Base-by-base conservation (phyloP, 2,888 invertebrate species). In the Calliphora vomitoria region DNA sequence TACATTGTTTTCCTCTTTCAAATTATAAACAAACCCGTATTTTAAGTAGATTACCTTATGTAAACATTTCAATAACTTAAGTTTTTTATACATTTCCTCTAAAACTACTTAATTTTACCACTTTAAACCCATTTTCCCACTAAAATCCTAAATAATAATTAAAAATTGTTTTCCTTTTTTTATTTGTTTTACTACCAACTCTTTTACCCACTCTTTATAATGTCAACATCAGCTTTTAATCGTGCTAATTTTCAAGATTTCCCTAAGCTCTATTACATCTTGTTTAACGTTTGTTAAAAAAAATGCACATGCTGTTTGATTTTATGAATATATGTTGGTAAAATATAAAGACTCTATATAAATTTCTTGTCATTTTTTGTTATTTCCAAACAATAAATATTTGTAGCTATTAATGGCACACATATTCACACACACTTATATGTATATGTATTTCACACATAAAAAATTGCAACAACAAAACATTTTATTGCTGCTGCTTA, bases 171-270 rank as follows among this genome's bases (percentile, higher is more conserved):
- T 69, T 13, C n/a, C 38, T 38, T 53, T 71, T 50, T 38, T 53
- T 71, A 11, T 71, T 25, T 20, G 31, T 35, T 20, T 47, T 50
- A 11, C 38, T 41, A 35, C 53, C 55, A 47, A 4, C n/a, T n/a
- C n/a, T 11, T 80, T 64, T 35, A 18, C 13, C 44, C 44, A 13
- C 50, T 64, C 66, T 86, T 80, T 75, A 20, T 68, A 75, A 76
- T 68, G 62, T 75, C 82, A 86, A 81, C 86, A 79, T 81, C 89
- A 88, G 88, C 89, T 89, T 91, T 91, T 93, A 92, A 93, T 93
- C 92, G 92, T 92, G 93, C 92, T 93, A 93, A 93, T 93, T 85
- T 93, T 92, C 91, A 93, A 93, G 92, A 93, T 93, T 92, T 92
- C 92, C 92, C 92, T 92, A 89, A 90, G 90, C 90, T 89, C 90